Conservation (phyloP, 2,797 vertebrate genomes). For the Fratercula arctica region DNA sequence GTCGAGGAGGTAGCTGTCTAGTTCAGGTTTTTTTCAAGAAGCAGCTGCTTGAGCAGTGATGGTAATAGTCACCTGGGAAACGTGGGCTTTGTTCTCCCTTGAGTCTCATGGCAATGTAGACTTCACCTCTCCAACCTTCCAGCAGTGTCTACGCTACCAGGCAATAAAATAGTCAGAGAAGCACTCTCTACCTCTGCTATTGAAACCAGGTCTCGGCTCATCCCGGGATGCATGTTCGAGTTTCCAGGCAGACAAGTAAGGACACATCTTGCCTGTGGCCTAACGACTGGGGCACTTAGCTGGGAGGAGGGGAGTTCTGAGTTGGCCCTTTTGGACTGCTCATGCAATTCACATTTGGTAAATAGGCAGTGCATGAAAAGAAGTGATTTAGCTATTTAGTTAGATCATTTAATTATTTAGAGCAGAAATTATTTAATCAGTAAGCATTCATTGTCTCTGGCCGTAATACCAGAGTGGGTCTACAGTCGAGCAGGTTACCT, state of each 20-base stretch:
- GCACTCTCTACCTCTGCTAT: neutral
- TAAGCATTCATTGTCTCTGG: neutral
- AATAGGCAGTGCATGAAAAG: neutral
- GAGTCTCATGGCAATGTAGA: rapidly evolving
- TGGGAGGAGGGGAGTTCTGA: neutral
- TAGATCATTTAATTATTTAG: neutral
- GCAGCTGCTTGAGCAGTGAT: neutral
- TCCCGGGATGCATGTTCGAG: rapidly evolving
- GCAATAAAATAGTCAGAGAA: neutral
- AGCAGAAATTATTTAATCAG: neutral
- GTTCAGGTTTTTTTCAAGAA: neutral
- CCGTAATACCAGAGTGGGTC: neutral
- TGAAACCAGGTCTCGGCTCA: neutral
- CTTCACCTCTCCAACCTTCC: neutral
- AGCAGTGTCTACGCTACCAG: neutral
- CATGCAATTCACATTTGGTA: neutral
- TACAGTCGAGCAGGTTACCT: neutral
- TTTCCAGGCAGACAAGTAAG: neutral
- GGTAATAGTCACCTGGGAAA: neutral
- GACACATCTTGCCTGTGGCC: neutral
- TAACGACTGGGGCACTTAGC: neutral
- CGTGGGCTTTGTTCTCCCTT: neutral
- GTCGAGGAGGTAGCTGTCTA: neutral
- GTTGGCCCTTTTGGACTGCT: neutral
- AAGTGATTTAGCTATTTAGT: neutral